A percentile compares a stretch with the other conserved stretches of the same genome.
These are phyloP conservation scores for Ditula angustiorana DNA, from an alignment of 2,888 invertebrate species.

Conservation along the genomic window DNA sequence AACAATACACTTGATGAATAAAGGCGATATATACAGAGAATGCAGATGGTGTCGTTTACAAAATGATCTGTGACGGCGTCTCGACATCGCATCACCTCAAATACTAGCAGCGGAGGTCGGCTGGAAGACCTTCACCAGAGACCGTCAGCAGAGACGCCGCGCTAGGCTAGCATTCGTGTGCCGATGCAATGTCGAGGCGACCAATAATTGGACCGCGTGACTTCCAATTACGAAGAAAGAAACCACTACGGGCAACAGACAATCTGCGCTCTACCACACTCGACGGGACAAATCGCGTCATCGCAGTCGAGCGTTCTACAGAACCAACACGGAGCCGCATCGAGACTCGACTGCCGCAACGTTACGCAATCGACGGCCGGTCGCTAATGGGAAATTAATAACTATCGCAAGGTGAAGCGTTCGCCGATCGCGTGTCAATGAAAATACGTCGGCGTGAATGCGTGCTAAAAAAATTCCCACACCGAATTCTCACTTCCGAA, in stretches of 20 bases:
- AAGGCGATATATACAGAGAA: slow-evolving; percentile 61
- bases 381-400: slow-evolving; percentile 32
- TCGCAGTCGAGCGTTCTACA: slow-evolving; percentile 8
- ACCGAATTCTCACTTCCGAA: background rate
- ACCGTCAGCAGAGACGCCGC: background rate
- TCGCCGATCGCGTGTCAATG: background rate
- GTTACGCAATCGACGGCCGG: slow-evolving; percentile 10
- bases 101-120: background rate
- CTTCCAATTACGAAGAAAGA: slow-evolving; percentile 13
- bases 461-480: background rate
- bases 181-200: slow-evolving; percentile 15
- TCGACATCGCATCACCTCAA: slow-evolving; percentile 25
- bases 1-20: slow-evolving; percentile 52
- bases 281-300: slow-evolving; percentile 16
- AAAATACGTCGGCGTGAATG: background rate
- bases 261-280: slow-evolving; percentile 16
- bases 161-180: slow-evolving; percentile 2
- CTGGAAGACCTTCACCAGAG: background rate
- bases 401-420: slow-evolving; percentile 22
- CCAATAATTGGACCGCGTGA: no score
- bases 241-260: slow-evolving; percentile 7
- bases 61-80: slow-evolving; percentile 53
- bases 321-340: slow-evolving; percentile 6
- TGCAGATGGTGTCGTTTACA: slow-evolving; percentile 51
- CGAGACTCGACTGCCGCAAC: slow-evolving; percentile 24